Percentiles rank a stretch among this genome's conserved stretches.
phyloP scores from a whole-genome alignment of 2,888 invertebrate genomes.

The Amiota minor region DNA sequence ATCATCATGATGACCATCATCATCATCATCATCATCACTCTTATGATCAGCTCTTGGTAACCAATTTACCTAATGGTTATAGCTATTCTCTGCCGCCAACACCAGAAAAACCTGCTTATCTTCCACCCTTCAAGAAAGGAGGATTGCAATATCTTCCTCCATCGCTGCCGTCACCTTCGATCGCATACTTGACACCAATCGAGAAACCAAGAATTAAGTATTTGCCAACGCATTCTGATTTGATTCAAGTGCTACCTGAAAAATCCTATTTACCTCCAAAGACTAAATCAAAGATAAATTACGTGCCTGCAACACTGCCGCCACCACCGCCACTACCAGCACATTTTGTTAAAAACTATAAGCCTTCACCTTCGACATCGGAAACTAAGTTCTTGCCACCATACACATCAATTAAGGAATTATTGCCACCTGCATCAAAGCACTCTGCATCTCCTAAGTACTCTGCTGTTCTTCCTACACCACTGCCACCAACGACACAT shows the following conservation, averaged over 20 bases:
- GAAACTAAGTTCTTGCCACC: background rate
- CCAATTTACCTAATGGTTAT: slow-evolving; percentile 47
- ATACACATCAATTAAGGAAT: too few relatives aligned
- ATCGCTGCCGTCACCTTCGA: background rate
- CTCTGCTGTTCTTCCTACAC: background rate
- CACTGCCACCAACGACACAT: slow-evolving; percentile 11
- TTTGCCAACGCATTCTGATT: background rate
- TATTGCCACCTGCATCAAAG: background rate
- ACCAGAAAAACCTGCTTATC: background rate
- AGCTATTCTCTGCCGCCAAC: slow-evolving; percentile 46
- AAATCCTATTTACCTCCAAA: too few relatives aligned
- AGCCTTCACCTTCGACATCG: background rate
- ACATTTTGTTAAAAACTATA: too few relatives aligned
- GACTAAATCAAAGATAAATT: too few relatives aligned
- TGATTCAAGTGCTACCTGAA: too few relatives aligned
- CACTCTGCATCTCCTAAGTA: background rate
- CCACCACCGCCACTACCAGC: background rate
- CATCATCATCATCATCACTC: slow-evolving; percentile 42
- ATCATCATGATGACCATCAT: slow-evolving; percentile 36
- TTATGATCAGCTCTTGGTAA: slow-evolving; percentile 31
- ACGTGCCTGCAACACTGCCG: background rate
- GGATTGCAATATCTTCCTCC: background rate
- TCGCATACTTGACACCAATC: background rate
- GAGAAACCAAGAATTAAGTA: background rate
- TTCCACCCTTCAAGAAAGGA: background rate